phyloP scores from a whole-genome alignment of 2,888 invertebrate species.

The Cryptus viduatorius region DNA sequence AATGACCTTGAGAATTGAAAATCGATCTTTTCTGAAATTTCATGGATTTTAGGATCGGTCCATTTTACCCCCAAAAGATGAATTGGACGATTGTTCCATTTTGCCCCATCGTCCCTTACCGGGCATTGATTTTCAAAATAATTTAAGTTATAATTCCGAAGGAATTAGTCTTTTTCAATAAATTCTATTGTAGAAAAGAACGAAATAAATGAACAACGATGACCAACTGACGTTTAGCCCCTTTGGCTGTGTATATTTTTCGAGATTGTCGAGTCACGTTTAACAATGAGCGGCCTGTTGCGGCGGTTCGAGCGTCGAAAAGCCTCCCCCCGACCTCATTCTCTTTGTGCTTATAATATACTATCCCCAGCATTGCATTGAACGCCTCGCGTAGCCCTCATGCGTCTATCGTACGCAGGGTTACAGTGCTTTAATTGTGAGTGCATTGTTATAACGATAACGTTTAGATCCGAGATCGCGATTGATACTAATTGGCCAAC shows the following conservation, averaged over 20 bases:
- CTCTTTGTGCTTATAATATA: constrained; percentile 42
- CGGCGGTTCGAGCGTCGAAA: constrained; percentile 53
- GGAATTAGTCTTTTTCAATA: neutral
- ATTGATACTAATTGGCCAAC: constrained; percentile 61
- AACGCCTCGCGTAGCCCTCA: constrained; percentile 6
- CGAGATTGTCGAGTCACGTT: constrained; percentile 68
- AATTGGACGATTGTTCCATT: too few relatives aligned
- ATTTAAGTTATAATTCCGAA: too few relatives aligned
- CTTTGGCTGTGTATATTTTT: constrained; percentile 38
- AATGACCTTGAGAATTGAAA: too few relatives aligned
- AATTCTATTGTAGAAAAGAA: constrained; percentile 17
- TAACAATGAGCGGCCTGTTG: constrained; percentile 63
- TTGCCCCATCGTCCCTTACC: too few relatives aligned
- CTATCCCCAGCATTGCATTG: constrained; percentile 23
- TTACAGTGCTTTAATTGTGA: constrained; percentile 49
- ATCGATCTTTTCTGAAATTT: too few relatives aligned
- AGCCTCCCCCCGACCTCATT: constrained; percentile 59
- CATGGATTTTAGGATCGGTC: too few relatives aligned
- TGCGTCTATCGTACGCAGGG: constrained; percentile 5
- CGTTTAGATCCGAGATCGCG: constrained; percentile 62
- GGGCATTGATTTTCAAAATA: too few relatives aligned
- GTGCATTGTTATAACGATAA: constrained; percentile 59
- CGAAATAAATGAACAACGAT: constrained; percentile 68
- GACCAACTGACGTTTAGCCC: constrained; percentile 77
- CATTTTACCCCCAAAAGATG: too few relatives aligned